Conservation (phyloP, 2,888 invertebrate genomes). For the Iphiclides podalirius region DNA sequence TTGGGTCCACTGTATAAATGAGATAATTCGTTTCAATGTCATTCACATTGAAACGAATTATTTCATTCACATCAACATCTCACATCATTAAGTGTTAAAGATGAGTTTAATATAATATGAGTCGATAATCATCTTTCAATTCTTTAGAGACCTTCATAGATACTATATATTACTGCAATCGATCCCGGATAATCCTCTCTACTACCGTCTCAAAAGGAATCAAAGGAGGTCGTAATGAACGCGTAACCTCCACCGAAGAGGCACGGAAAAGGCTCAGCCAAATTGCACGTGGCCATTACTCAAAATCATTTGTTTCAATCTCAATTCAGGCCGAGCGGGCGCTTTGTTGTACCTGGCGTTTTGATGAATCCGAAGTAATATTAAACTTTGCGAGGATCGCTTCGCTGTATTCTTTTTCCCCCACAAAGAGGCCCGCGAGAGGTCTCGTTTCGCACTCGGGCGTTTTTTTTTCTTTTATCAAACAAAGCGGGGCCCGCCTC, state of each 20-base stretch:
- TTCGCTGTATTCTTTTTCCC: conserved; percentile 36
- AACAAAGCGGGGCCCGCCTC: conserved; percentile 44
- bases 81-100: too few relatives aligned
- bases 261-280: conserved; percentile 32
- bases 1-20: too few relatives aligned
- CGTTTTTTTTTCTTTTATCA: conserved; percentile 42
- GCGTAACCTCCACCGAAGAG: conserved; percentile 10
- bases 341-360: conserved; percentile 38
- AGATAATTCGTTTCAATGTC: too few relatives aligned
- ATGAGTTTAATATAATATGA: too few relatives aligned
- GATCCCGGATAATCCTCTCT: neutral
- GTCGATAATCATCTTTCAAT: neutral
- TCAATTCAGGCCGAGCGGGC: conserved; percentile 34
- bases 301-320: conserved; percentile 40
- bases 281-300: conserved; percentile 48
- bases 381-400: conserved; percentile 44
- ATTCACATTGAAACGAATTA: too few relatives aligned
- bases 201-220: too few relatives aligned
- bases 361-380: conserved; percentile 35
- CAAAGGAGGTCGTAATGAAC: conserved; percentile 16
- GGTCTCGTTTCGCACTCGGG: conserved; percentile 40
- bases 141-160: neutral
- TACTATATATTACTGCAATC: neutral
- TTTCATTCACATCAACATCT: too few relatives aligned
- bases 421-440: conserved; percentile 27